Base-by-base conservation (phyloP, 2,888 invertebrate genomes). In the Xylota segnis region DNA sequence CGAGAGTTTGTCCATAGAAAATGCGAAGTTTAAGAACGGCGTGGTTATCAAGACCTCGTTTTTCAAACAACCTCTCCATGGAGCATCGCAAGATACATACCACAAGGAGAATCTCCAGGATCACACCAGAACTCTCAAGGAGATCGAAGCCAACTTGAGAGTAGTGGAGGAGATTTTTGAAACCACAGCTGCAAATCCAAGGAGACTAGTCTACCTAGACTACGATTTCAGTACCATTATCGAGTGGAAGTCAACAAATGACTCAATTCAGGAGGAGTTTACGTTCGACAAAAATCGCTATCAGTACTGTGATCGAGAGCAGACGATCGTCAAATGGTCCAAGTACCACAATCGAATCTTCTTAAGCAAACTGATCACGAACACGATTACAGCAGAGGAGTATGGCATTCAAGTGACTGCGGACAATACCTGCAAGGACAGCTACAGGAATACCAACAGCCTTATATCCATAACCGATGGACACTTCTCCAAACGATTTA, bases 131-230 rank as follows among this genome's bases (percentile, higher is more conserved):
- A 18, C 27, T 27, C 63, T 86, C 0, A 56, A 68, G 5, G 12
- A 56, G 0, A 81, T 82, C 7, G 12, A 45, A 32, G 29, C 0
- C 0, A 50, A 32, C 34, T 40, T 86, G 0, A 18, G 27, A 23
- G 5, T 16, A 0, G 37, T 23, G 2, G 76, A 77, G 27, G 29
- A 77, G 10, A 9, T 52, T 12, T 52, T 82, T 29, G 72, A 72
- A 9, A 23, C 14, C 1, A 61, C 58, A 27, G 18, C 47, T 4
- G 56, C 72, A 32, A 86, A 86, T 63, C 16, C 68, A 4, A 66
- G 43, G 4, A 87, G 88, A 5, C 76, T 91, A 14, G 70, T 89
- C 1, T 91, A 91, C 50, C 75, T 91, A 40, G 90, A 91, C 74
- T 90, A 89, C 32, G 83, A 88, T 72, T 70, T 87, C 16, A 76